A percentile compares a stretch with the other conserved stretches of the same genome.
Conservation (phyloP, 2,888 invertebrate species). For the Girardia tigrina region DNA sequence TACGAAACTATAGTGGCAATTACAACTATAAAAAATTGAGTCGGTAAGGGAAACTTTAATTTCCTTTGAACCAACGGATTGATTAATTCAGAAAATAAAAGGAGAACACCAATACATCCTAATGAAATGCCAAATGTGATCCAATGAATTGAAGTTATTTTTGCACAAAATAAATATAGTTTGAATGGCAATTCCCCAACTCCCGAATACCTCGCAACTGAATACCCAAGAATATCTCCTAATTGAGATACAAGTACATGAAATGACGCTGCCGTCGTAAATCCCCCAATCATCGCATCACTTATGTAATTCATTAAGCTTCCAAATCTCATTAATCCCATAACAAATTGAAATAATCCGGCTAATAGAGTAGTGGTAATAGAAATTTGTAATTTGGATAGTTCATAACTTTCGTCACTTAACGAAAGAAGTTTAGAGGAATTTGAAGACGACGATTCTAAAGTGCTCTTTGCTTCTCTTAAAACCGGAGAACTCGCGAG, state of each 20-base stretch:
- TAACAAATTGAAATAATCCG: slow-evolving; percentile 25
- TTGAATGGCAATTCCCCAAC: background rate
- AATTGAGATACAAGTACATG: slow-evolving; percentile 46
- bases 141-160: slow-evolving; percentile 1
- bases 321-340: slow-evolving; percentile 44
- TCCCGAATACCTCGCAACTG: slow-evolving; percentile 37
- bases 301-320: slow-evolving; percentile 46
- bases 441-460: no score
- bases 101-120: slow-evolving; percentile 40
- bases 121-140: background rate
- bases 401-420: background rate
- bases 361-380: slow-evolving; percentile 28
- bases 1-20: background rate
- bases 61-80: slow-evolving; percentile 46
- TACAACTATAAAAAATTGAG: slow-evolving; percentile 31
- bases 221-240: slow-evolving; percentile 43
- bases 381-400: background rate
- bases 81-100: slow-evolving; percentile 43
- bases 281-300: slow-evolving; percentile 46
- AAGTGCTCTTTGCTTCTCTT: background rate
- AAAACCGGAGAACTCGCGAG: background rate
- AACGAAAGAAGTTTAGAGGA: background rate
- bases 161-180: background rate
- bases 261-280: slow-evolving; percentile 45
- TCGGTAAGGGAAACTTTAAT: slow-evolving; percentile 46